Conservation (phyloP, 2,113 vertebrate genomes). For the Phylloscopus whistleri region DNA sequence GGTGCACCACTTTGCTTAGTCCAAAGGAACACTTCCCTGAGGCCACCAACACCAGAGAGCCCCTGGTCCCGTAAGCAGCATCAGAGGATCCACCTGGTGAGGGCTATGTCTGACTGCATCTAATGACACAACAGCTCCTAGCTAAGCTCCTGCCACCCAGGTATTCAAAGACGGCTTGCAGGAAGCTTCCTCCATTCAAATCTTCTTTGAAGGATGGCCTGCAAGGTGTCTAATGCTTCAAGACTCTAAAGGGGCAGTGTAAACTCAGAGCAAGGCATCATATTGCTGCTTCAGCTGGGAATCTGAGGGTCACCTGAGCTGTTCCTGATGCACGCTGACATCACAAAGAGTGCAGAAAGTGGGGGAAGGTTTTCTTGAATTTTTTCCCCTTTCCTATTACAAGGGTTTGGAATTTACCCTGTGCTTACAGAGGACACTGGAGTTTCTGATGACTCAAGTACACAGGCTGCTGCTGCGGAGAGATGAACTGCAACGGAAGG, state of each 20-base stretch:
- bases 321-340: neutral
- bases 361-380: neutral
- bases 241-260: neutral
- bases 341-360: neutral
- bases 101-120: neutral
- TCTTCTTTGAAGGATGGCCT: neutral
- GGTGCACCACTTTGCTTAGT: neutral
- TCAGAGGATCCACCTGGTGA: neutral
- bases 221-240: neutral
- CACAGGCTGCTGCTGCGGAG: rapidly evolving
- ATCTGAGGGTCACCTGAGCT: neutral
- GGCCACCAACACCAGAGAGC: rapidly evolving
- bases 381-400: neutral
- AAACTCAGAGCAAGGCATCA: neutral
- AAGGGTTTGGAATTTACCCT: neutral
- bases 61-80: neutral
- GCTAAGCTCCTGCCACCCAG: neutral
- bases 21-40: neutral
- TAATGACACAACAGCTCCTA: neutral
- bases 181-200: neutral
- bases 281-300: neutral
- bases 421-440: neutral
- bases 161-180: neutral
- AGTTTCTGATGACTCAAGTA: neutral
- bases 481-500: neutral